Evolutionary conservation across 2,113 vertebrate species (phyloP).

Genomic region (Perognathus longimembris): DNA sequence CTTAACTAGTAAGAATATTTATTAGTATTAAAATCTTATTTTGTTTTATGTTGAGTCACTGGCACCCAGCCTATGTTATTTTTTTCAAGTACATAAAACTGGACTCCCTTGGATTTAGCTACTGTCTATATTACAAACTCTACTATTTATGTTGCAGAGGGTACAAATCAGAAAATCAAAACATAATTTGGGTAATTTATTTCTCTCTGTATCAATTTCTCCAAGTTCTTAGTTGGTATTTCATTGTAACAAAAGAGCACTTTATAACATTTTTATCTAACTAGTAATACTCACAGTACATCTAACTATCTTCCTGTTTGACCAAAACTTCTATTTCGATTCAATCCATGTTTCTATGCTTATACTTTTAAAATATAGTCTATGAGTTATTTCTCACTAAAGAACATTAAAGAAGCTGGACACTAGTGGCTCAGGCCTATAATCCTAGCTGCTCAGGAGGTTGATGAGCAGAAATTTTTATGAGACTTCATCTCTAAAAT

Average conservation of each 20-base stretch:
- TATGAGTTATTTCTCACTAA: neutral
- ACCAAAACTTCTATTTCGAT: neutral
- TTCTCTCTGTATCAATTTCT: neutral
- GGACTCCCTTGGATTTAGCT: neutral
- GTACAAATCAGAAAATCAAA: slow-evolving; percentile 10
- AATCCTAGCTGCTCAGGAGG: too few relatives aligned
- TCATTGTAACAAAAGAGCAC: slow-evolving; percentile 10
- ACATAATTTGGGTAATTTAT: neutral
- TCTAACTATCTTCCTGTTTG: slow-evolving; percentile 1
- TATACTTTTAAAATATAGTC: neutral
- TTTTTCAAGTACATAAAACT: slow-evolving; percentile 5
- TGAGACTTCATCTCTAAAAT: too few relatives aligned
- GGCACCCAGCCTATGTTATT: neutral
- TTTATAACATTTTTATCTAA: neutral
- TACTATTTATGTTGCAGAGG: neutral
- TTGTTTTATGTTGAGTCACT: too few relatives aligned
- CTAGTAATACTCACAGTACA: neutral
- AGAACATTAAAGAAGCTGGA: neutral
- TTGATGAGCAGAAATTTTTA: too few relatives aligned
- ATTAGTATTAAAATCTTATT: too few relatives aligned
- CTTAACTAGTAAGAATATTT: too few relatives aligned
- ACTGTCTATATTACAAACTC: neutral
- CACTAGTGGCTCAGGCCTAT: too few relatives aligned
- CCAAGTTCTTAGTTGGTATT: neutral
- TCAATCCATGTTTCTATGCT: neutral